Percentiles rank a stretch among this genome's conserved stretches.
These are phyloP conservation scores for Amiota mariae DNA, from an alignment of 2,888 invertebrate genomes.

Conservation along the genomic window DNA sequence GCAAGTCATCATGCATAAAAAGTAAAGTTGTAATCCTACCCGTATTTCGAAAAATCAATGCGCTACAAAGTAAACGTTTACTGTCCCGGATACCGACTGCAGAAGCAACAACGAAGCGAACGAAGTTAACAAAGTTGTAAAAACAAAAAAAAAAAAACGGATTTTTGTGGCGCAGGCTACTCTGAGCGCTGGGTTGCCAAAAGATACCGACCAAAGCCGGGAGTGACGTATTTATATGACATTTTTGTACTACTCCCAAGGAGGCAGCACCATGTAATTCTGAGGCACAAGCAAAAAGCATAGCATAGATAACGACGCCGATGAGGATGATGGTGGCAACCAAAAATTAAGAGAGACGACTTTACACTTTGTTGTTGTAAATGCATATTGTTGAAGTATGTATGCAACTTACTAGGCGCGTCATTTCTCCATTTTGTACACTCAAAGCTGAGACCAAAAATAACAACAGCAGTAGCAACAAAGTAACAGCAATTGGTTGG, in stretches of 20 bases:
- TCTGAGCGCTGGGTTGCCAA: neutral
- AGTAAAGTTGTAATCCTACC: too few species aligned
- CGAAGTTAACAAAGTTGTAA: slow-evolving; percentile 69
- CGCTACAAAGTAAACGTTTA: slow-evolving; percentile 70
- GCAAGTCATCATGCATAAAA: too few species aligned
- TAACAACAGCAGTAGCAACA: slow-evolving; percentile 23
- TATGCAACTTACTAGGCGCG: neutral
- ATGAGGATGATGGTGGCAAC: neutral
- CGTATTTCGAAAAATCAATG: slow-evolving; percentile 59
- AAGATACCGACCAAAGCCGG: neutral
- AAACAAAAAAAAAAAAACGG: slow-evolving; percentile 21
- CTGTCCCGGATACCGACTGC: slow-evolving; percentile 67
- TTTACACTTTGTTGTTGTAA: slow-evolving; percentile 8
- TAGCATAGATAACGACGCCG: neutral
- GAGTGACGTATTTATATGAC: neutral
- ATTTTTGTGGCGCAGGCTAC: too few species aligned
- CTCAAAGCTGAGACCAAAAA: slow-evolving; percentile 43
- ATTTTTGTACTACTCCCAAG: neutral
- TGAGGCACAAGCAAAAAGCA: neutral
- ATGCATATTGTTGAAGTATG: slow-evolving; percentile 11
- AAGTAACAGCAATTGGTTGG: slow-evolving; percentile 10
- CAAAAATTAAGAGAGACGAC: neutral
- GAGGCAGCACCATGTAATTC: too few species aligned
- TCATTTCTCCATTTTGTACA: too few species aligned
- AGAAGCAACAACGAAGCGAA: slow-evolving; percentile 37